These are phyloP conservation scores for Helleia helle DNA, from an alignment of 2,888 invertebrate genomes.

Conservation along the genomic window DNA sequence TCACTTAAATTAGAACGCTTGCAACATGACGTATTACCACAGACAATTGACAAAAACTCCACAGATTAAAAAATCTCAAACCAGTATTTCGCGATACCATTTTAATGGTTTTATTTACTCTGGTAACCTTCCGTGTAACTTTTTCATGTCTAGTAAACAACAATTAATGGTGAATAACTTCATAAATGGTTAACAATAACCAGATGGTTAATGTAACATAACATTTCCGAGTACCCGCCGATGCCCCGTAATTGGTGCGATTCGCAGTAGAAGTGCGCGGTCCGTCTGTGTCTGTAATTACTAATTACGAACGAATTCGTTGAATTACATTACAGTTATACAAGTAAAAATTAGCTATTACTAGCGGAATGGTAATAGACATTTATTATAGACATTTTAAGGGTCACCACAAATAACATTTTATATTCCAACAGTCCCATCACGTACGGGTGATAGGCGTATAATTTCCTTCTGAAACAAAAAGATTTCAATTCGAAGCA, in stretches of 20 bases:
- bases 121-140: neutral
- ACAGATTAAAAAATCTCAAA: too few relatives aligned
- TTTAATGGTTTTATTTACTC: neutral
- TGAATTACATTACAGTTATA: slow-evolving; percentile 32
- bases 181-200: slow-evolving; percentile 11
- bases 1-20: too few relatives aligned
- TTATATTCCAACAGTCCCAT: too few relatives aligned
- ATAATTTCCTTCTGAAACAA: too few relatives aligned
- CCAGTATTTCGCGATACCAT: neutral
- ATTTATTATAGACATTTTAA: neutral
- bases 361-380: slow-evolving; percentile 7
- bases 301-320: slow-evolving; percentile 36
- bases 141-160: neutral
- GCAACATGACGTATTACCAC: too few relatives aligned
- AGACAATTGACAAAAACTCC: too few relatives aligned
- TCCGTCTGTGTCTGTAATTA: slow-evolving; percentile 39
- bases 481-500: too few relatives aligned
- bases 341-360: slow-evolving; percentile 31
- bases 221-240: slow-evolving; percentile 42
- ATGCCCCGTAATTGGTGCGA: slow-evolving; percentile 45
- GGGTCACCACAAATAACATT: neutral
- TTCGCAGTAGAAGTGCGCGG: slow-evolving; percentile 45
- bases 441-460: too few relatives aligned
- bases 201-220: slow-evolving; percentile 25
- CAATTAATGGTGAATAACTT: slow-evolving; percentile 2